A percentile compares a stretch with the other conserved stretches of the same genome.
phyloP scores from a whole-genome alignment of 2,888 invertebrate species.

The Hecatera dysodea region DNA sequence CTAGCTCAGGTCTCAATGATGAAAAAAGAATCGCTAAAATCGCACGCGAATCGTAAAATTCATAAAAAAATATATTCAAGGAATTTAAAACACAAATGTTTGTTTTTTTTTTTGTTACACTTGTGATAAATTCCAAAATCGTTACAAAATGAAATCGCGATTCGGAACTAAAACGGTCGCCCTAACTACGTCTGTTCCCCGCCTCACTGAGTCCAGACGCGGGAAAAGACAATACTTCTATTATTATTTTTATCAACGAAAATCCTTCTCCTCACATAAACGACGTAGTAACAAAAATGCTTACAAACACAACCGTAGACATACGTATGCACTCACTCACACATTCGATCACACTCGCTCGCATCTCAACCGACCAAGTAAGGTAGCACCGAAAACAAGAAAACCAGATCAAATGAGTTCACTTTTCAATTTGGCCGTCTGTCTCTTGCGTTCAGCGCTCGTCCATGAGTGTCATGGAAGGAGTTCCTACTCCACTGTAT shows the following conservation, averaged over 20 bases:
- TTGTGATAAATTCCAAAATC: constrained; percentile 76
- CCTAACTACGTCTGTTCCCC: constrained; percentile 66
- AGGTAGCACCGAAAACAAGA: constrained; percentile 58
- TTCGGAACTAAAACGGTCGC: constrained; percentile 74
- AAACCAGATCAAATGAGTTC: constrained; percentile 49
- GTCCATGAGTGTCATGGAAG: constrained; percentile 53
- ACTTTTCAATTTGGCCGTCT: constrained; percentile 48
- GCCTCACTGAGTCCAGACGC: constrained; percentile 66
- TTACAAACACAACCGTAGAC: constrained; percentile 84
- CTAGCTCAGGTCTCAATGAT: constrained; percentile 69
- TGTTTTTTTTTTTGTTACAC: constrained; percentile 61
- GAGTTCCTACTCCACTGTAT: constrained; percentile 44
- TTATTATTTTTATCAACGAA: constrained; percentile 77
- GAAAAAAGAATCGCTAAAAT: constrained; percentile 67
- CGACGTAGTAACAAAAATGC: constrained; percentile 83
- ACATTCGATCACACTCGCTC: constrained; percentile 57
- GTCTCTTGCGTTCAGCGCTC: constrained; percentile 55
- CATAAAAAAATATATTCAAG: constrained; percentile 79
- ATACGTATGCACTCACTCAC: constrained; percentile 66
- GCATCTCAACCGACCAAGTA: constrained; percentile 64
- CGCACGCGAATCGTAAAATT: constrained; percentile 75
- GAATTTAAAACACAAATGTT: constrained; percentile 77
- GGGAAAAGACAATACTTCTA: constrained; percentile 75
- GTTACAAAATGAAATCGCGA: constrained; percentile 74
- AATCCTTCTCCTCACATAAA: constrained; percentile 79